These are phyloP conservation scores for Knipowitschia caucasica DNA, from an alignment of 2,797 vertebrate species.

Conservation along the genomic window DNA sequence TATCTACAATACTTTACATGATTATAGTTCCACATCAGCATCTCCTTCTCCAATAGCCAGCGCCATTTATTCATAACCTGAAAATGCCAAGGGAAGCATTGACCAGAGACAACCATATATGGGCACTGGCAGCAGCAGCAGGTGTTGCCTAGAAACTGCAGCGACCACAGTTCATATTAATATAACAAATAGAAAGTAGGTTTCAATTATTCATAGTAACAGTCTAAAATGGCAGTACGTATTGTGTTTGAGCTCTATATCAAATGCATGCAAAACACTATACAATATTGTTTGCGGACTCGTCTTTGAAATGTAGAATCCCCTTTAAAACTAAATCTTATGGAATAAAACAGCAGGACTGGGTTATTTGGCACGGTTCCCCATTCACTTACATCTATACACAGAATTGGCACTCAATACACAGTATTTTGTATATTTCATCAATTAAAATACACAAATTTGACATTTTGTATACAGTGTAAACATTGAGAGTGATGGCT, in stretches of 20 bases:
- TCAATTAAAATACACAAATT: background rate
- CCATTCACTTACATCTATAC: background rate
- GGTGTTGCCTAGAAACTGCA: slow-evolving; percentile 52
- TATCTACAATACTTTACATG: slow-evolving; percentile 64
- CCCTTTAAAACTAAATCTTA: background rate
- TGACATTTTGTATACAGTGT: background rate
- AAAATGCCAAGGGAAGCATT: slow-evolving; percentile 28
- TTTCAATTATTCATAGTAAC: slow-evolving; percentile 36
- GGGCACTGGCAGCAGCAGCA: slow-evolving; percentile 13
- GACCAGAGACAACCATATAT: background rate
- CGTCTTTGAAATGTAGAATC: no score
- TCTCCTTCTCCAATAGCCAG: background rate
- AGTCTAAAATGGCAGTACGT: background rate
- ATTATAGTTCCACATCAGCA: slow-evolving; percentile 4
- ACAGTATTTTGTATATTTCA: background rate
- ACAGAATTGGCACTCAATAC: background rate
- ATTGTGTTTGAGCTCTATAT: no score
- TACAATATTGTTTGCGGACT: background rate
- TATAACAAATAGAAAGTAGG: slow-evolving; percentile 11
- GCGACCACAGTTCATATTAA: slow-evolving; percentile 24
- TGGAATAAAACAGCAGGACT: background rate
- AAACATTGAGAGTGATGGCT: background rate
- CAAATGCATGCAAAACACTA: no score
- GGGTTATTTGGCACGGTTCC: background rate
- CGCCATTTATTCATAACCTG: background rate